Conservation (phyloP, 1,140 invertebrate species). For the Ooceraea biroi region DNA sequence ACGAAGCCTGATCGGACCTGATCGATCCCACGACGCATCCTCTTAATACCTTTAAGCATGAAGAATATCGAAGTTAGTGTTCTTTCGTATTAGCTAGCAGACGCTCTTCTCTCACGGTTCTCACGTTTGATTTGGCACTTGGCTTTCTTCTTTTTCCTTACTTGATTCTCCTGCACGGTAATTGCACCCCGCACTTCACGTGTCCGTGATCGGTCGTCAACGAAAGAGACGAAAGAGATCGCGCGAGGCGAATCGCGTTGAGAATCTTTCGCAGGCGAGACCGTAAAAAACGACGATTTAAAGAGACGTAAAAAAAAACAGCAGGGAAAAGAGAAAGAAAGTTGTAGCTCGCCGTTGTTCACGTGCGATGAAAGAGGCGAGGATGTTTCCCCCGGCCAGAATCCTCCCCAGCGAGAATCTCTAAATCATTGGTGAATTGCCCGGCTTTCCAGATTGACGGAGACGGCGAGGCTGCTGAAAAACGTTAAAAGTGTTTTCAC, state of each 20-base stretch:
- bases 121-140: too few relatives aligned
- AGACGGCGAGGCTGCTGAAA: slow-evolving; percentile 97
- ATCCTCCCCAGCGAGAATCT: slow-evolving; percentile 60
- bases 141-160: not conserved
- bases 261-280: not conserved
- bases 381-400: not conserved
- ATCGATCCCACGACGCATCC: too few relatives aligned
- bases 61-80: too few relatives aligned
- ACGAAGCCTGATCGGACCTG: not conserved
- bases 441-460: slow-evolving; percentile 93
- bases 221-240: not conserved
- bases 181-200: slow-evolving; percentile 43
- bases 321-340: slow-evolving; percentile 2
- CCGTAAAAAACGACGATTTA: slow-evolving; percentile 12
- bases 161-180: slow-evolving; percentile 22
- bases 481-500: slow-evolving; percentile 96
- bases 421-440: slow-evolving; percentile 72
- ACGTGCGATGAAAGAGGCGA: not conserved
- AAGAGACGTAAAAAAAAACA: slow-evolving; percentile 15
- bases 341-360: slow-evolving; percentile 16
- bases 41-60: too few relatives aligned
- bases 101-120: too few relatives aligned
- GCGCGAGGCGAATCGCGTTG: not conserved
- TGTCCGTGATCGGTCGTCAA: not conserved
- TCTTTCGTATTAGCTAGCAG: too few relatives aligned